phyloP scores from a whole-genome alignment of 2,888 invertebrate genomes.

The Stegophylla sp. region DNA sequence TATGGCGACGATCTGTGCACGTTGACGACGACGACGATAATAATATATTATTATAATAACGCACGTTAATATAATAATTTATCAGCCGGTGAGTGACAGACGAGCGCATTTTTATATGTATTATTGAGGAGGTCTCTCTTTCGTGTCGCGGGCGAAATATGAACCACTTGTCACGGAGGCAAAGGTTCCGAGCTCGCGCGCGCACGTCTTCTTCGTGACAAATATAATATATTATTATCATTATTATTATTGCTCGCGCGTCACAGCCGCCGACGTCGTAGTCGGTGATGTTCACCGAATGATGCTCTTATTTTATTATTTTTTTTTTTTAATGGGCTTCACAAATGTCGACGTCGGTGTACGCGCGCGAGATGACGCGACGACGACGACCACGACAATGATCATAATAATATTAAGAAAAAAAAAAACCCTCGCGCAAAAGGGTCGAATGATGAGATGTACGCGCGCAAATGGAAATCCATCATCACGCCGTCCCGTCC shows the following conservation, averaged over 20 bases:
- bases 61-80: slow-evolving; percentile 48
- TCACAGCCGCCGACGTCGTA: slow-evolving; percentile 3
- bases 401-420: slow-evolving; percentile 32
- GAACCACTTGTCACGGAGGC: slow-evolving; percentile 32
- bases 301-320: slow-evolving; percentile 50
- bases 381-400: slow-evolving; percentile 9
- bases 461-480: slow-evolving; percentile 55
- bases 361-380: background rate
- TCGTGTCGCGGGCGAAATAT: slow-evolving; percentile 2
- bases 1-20: background rate
- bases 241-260: too few relatives aligned
- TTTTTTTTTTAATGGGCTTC: slow-evolving; percentile 49
- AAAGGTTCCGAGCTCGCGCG: background rate
- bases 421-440: slow-evolving; percentile 16
- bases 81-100: slow-evolving; percentile 52
- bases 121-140: slow-evolving; percentile 5
- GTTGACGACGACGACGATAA: slow-evolving; percentile 11
- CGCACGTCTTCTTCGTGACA: too few relatives aligned
- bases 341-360: slow-evolving; percentile 18
- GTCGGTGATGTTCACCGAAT: slow-evolving; percentile 13
- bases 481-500: slow-evolving; percentile 16
- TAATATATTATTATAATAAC: slow-evolving; percentile 13
- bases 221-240: slow-evolving; percentile 45
- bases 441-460: slow-evolving; percentile 31
- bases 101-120: slow-evolving; percentile 11